A percentile compares a stretch with the other conserved stretches of the same genome.
These are phyloP conservation scores for Salmo trutta DNA, from an alignment of 2,797 vertebrate genomes.

Conservation along the genomic window DNA sequence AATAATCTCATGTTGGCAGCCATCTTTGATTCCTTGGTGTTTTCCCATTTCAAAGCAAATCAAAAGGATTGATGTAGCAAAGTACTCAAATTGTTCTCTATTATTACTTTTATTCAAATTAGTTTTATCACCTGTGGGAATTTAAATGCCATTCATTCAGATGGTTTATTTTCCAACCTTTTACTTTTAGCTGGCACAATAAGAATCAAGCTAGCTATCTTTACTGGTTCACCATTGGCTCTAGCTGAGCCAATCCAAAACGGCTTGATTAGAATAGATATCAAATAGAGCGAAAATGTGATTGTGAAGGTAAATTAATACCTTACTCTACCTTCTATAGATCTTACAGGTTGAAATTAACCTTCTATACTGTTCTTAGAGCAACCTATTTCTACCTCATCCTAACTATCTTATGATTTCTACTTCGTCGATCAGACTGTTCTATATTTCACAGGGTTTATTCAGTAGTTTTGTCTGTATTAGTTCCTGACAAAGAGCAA, in stretches of 20 bases:
- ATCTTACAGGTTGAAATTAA: background rate
- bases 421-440: background rate
- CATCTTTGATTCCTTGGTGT: background rate
- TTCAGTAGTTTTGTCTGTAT: background rate
- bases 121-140: too few species aligned
- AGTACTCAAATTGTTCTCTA: background rate
- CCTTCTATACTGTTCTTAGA: background rate
- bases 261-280: background rate
- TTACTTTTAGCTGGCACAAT: background rate
- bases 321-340: background rate
- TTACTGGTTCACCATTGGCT: background rate
- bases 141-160: background rate
- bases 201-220: background rate
- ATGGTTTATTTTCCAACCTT: background rate
- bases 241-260: background rate
- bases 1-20: background rate
- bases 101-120: background rate
- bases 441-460: background rate
- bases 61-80: background rate
- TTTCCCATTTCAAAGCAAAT: constrained; percentile 1
- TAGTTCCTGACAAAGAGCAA: background rate
- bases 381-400: background rate
- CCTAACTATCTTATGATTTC: background rate
- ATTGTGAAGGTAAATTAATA: background rate
- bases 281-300: background rate